Base-by-base conservation (phyloP, 2,113 vertebrate species). In the Oophaga pumilio region DNA sequence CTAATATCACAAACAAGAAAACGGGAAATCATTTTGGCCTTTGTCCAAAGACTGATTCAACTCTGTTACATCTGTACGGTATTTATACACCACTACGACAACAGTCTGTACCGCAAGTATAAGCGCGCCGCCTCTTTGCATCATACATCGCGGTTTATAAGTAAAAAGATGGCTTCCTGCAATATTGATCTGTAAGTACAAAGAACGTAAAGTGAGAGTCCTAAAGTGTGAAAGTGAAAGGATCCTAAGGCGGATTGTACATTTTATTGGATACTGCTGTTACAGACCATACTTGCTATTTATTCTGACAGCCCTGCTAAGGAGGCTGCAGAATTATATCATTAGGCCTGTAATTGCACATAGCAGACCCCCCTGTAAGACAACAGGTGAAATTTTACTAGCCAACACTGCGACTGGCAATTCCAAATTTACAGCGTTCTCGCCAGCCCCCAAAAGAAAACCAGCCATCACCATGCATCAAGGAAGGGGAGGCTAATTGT, bases 351-450 rank as follows among this genome's bases (percentile, higher is more conserved):
- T 59, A 84, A 84, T 73, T 22, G 43, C 71, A 74, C 68, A 84
- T 59, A n/a, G 82, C 82, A 74, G 82, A 84, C 82, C 82, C 82
- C 68, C 68, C 68, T 73, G 52, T 11, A 57, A 84, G 82, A 33
- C 82, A 84, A 84, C 82, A 84, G 82, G 82, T 84, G 66, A 84
- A 33, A 52, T 84, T 74, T 84, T 74, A 84, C 68, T 43, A 82
- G 80, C 28, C 80, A 84, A 73, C 50, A 43, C 66, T 71, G 24
- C 14, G 17, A 71, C 82, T 57, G 82, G 68, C 68, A 22, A 59
- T 73, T 17, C n/a, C 6, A 59, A 57, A 84, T n/a, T 59, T 17
- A 84, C 8, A 6, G 57, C 10, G 60, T 66, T 49, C 50, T 84
- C 33, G n/a, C 50, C n/a, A 66, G 14, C 22, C 20, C 60, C 68